phyloP scores from a whole-genome alignment of 2,888 invertebrate genomes.

The Eristalis tenax region DNA sequence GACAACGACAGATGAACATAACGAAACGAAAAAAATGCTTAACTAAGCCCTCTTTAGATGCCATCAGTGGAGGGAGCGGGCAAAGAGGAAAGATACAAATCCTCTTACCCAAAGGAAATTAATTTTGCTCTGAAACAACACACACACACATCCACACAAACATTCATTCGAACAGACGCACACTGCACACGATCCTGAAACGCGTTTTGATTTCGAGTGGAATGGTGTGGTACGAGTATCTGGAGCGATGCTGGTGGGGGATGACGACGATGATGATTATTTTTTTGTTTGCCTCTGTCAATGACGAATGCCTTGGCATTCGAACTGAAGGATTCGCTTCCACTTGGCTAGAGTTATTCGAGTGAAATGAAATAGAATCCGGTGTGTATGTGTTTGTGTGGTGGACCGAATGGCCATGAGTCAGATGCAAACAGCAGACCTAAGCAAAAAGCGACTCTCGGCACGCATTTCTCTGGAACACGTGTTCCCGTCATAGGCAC shows the following conservation, averaged over 20 bases:
- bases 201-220: constrained; percentile 4
- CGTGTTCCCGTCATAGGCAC: constrained; percentile 63
- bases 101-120: constrained; percentile 63
- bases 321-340: constrained; percentile 30
- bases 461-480: constrained; percentile 28
- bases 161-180: not conserved
- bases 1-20: not conserved
- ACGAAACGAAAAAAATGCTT: not conserved
- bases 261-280: not conserved
- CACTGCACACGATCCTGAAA: not conserved
- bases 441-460: constrained; percentile 13
- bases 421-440: constrained; percentile 13
- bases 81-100: constrained; percentile 36
- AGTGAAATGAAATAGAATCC: constrained; percentile 12
- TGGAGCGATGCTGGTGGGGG: not conserved
- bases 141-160: not conserved
- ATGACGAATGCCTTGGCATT: constrained; percentile 18
- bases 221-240: not conserved
- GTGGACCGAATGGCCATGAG: not conserved
- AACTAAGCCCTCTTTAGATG: constrained; percentile 16
- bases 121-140: constrained; percentile 46
- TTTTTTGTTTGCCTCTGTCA: not conserved
- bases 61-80: constrained; percentile 23
- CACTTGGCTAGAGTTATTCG: constrained; percentile 21
- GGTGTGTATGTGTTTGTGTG: not conserved